Evolutionary conservation across 2,888 invertebrate species (phyloP).

Genomic region (Empis livida): DNA sequence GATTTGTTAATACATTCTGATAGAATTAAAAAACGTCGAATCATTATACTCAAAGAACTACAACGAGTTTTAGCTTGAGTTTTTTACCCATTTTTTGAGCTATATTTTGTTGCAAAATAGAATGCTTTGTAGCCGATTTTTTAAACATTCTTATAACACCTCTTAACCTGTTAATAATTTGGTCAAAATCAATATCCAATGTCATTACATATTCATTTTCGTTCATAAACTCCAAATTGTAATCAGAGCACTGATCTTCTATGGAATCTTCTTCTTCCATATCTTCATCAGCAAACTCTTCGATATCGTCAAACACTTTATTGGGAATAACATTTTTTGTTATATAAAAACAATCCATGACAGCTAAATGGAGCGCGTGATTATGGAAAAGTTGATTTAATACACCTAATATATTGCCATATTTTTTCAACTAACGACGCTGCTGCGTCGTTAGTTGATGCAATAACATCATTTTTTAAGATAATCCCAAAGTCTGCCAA

Average conservation of each 20-base stretch:
- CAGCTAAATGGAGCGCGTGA: background rate
- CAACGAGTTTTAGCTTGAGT: background rate
- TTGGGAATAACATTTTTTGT: background rate
- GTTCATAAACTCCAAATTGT: background rate
- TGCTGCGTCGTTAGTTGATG: conserved; percentile 1
- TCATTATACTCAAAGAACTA: background rate
- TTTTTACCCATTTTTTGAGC: background rate
- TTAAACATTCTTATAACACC: background rate
- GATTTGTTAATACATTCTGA: background rate
- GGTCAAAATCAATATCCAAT: background rate
- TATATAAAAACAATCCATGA: background rate
- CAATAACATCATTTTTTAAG: conserved; percentile 1
- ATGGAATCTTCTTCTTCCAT: background rate
- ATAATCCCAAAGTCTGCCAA: conserved; percentile 2
- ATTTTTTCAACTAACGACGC: conserved; percentile 3
- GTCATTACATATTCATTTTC: background rate
- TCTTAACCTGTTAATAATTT: background rate
- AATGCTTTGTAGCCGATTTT: background rate
- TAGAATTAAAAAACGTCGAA: background rate
- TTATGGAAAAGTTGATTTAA: background rate
- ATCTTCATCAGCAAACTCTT: background rate
- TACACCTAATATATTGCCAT: background rate
- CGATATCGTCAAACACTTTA: background rate
- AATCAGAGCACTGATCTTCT: background rate
- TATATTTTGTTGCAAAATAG: background rate